phyloP scores from a whole-genome alignment of 2,888 invertebrate genomes.

The Dugesia japonica region DNA sequence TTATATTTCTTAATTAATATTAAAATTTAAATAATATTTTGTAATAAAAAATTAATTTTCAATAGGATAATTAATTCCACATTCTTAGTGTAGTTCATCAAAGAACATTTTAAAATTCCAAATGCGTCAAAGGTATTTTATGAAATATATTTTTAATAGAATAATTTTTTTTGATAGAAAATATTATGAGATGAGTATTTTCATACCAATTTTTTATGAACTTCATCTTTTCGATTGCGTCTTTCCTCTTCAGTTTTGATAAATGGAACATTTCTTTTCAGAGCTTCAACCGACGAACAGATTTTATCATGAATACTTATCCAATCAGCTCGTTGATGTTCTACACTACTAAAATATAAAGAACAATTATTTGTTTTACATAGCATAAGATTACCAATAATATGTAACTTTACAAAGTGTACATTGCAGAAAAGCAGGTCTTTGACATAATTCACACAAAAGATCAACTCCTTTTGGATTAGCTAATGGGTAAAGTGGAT shows the following conservation, averaged over 20 bases:
- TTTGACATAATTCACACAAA: conserved; percentile 46
- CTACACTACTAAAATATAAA: conserved; percentile 39
- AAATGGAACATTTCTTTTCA: conserved; percentile 43
- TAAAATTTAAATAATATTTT: too few relatives aligned
- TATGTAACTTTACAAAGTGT: conserved; percentile 46
- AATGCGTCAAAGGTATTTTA: too few relatives aligned
- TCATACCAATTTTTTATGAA: conserved; percentile 23
- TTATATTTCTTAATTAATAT: too few relatives aligned
- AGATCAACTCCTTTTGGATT: conserved; percentile 46
- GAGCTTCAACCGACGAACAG: conserved; percentile 42
- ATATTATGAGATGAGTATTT: too few relatives aligned
- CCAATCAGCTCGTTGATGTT: conserved; percentile 48
- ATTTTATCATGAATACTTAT: conserved; percentile 48
- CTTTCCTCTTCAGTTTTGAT: conserved; percentile 46
- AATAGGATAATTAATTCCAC: too few relatives aligned
- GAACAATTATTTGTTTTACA: neutral
- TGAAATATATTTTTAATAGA: too few relatives aligned
- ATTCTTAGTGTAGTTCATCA: too few relatives aligned
- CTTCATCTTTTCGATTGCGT: conserved; percentile 28
- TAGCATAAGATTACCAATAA: conserved; percentile 43
- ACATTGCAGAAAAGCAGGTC: conserved; percentile 46
- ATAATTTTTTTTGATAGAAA: too few relatives aligned
- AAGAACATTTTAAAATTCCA: too few relatives aligned
- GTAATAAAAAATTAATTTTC: too few relatives aligned
- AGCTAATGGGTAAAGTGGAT: conserved; percentile 44